Evolutionary conservation across 2,797 vertebrate genomes (phyloP).

Genomic region (Alfaro cultratus): DNA sequence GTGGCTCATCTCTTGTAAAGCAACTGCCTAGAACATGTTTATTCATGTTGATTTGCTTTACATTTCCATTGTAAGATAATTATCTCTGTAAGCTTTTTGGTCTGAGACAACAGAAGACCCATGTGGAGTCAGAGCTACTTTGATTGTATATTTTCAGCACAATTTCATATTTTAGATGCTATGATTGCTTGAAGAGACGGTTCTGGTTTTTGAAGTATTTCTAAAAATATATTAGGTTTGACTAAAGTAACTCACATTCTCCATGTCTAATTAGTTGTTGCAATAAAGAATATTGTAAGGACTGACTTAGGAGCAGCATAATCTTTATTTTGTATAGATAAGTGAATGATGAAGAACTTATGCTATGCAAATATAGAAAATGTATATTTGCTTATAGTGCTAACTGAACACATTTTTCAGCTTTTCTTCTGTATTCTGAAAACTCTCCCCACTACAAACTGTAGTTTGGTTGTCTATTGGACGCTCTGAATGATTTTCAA

Average conservation of each 20-base stretch:
- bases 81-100: constrained; percentile 47
- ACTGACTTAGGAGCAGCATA: background rate
- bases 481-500: background rate
- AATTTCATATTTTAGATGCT: constrained; percentile 9
- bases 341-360: background rate
- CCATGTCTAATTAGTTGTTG: background rate
- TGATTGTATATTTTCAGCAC: constrained; percentile 5
- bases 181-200: constrained; percentile 1
- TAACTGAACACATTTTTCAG: background rate
- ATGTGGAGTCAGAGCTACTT: constrained; percentile 11
- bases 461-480: background rate
- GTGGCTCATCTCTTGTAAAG: constrained; percentile 63
- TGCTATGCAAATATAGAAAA: background rate
- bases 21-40: constrained; percentile 66
- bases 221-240: constrained; percentile 8
- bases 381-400: background rate
- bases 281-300: background rate
- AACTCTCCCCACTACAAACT: background rate
- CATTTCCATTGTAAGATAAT: constrained; percentile 64
- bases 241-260: background rate
- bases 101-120: constrained; percentile 15
- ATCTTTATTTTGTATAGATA: background rate
- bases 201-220: constrained; percentile 1
- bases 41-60: constrained; percentile 62
- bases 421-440: background rate